Base-by-base conservation (phyloP, 2,797 vertebrate species). In the Lophius americanus region DNA sequence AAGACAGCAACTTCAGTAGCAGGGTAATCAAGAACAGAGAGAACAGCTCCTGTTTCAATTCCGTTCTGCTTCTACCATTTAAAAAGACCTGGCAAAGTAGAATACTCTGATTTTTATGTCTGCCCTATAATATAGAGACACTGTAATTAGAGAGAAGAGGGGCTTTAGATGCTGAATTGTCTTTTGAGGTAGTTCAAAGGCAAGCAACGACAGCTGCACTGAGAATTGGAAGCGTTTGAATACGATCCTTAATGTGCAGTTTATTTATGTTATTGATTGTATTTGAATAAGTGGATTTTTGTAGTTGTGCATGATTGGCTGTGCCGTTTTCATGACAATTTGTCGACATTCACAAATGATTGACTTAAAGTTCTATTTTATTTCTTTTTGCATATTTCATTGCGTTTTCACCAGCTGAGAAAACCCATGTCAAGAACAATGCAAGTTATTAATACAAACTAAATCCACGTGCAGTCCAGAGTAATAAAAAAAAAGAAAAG, bases 181-280 rank as follows among this genome's bases (percentile, higher is more conserved):
- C 85, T 91, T 91, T 88, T 87, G 78, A 85, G 87, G 85, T 81
- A 78, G 83, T 91, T 91, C 89, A 92, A 91, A 92, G 89, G 33
- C 74, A 78, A 76, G 60, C 70, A 67, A 39, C 39, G 47, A 79
- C 84, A 89, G 85, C 89, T 89, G 85, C 79, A 76, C 47, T 6
- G 57, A 83, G 68, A 57, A 67, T 32, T 64, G 51, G 47, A 73
- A 57, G 77, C 75, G 68, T 14, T 11, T 33, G 59, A 75, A 78
- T 47, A 57, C 23, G 23, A 75, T 38, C 58, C 57, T 68, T 61
- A 53, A 77, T 79, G 71, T 79, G 76, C 70, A 78, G 60, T 83
- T 78, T 78, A 48, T 61, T 68, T 56, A 43, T 58, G 10, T 53
- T 35, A 76, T 63, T 61, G 51, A 65, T 52, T 79, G 9, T 43